Conservation (phyloP, 2,113 vertebrate species). For the Rallus limicola region DNA sequence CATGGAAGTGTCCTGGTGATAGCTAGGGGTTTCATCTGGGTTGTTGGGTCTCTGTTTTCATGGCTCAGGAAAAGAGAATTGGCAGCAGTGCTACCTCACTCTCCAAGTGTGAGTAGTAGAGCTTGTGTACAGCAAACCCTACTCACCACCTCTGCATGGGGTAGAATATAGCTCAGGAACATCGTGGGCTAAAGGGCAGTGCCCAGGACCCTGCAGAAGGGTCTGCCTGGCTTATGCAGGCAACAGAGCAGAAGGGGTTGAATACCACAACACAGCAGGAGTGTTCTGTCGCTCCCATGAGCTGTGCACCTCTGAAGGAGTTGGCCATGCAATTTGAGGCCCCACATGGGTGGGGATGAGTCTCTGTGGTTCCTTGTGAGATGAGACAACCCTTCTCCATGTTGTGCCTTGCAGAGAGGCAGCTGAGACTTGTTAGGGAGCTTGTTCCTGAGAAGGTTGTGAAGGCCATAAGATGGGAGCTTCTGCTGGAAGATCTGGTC, state of each 20-base stretch:
- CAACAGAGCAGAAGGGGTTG: neutral
- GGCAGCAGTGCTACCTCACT: neutral
- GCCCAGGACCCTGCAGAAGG: neutral
- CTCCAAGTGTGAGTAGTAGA: neutral
- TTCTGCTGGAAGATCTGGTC: neutral
- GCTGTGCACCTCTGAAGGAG: neutral
- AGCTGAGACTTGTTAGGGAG: neutral
- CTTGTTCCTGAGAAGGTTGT: neutral
- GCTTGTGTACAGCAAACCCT: neutral
- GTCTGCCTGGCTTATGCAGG: neutral
- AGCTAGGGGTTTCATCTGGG: neutral
- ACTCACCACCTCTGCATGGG: neutral
- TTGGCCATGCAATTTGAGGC: neutral
- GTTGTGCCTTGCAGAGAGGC: neutral
- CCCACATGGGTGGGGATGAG: neutral
- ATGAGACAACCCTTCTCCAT: neutral
- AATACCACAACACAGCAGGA: neutral
- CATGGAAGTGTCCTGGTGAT: neutral
- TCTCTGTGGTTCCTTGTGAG: neutral
- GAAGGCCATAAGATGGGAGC: neutral
- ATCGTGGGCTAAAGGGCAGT: neutral
- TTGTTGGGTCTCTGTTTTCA: neutral
- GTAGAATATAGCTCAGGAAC: neutral
- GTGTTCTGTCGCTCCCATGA: neutral
- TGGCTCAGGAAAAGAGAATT: neutral